These are phyloP conservation scores for Poicephalus meyeri DNA, from an alignment of 2,113 vertebrate species.

Conservation along the genomic window DNA sequence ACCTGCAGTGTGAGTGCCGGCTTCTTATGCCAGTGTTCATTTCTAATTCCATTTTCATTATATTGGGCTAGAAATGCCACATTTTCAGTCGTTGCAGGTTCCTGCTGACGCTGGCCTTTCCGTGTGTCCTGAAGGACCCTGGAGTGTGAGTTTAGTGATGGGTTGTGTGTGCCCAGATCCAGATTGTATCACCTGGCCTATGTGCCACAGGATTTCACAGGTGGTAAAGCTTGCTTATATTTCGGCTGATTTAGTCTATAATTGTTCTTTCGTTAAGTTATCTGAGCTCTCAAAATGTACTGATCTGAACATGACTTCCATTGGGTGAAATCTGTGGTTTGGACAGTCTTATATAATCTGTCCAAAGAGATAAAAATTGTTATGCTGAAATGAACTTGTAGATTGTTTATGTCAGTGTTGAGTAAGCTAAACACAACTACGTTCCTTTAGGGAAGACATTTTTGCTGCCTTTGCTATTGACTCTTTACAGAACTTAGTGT, in stretches of 20 bases:
- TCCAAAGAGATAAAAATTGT: slow-evolving; percentile 10
- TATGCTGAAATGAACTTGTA: neutral
- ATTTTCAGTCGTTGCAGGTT: neutral
- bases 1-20: neutral
- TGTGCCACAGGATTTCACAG: neutral
- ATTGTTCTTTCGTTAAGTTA: neutral
- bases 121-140: neutral
- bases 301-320: neutral
- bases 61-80: neutral
- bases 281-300: neutral
- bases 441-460: slow-evolving; percentile 6
- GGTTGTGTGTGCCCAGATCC: accelerated
- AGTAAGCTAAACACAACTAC: neutral
- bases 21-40: neutral
- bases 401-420: neutral
- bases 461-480: slow-evolving; percentile 13
- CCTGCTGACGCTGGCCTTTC: neutral
- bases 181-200: accelerated
- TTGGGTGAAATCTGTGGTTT: neutral
- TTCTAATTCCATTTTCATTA: neutral
- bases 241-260: neutral
- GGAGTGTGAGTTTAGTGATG: neutral
- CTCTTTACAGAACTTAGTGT: neutral
- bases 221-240: neutral
- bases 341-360: slow-evolving; percentile 31